Base-by-base conservation (phyloP, 2,113 vertebrate genomes). In the Siniperca chuatsi region DNA sequence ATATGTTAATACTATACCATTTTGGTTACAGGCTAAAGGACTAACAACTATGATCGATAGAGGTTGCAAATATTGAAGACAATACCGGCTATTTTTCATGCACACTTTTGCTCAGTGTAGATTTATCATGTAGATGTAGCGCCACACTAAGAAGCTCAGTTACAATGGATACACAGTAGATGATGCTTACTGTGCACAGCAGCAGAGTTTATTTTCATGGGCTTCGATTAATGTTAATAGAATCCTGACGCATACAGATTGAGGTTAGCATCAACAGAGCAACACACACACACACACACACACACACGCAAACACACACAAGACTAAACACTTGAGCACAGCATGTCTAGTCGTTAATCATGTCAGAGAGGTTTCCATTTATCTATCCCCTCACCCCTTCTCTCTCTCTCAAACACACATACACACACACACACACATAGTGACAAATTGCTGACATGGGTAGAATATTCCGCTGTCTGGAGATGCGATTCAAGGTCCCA, bases 401-500 rank as follows among this genome's bases (percentile, higher is more conserved):
- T n/a, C 60, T 4, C 8, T 61, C 67, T 64, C 62, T 35, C n/a
- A 12, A 2, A 9, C 40, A 25, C 42, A 78, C 40, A 66, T 13
- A n/a, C 25, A 52, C 33, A 40, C 72, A 67, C 60, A 69, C 46
- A 83, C 72, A 78, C 61, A 75, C 35, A 72, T 21, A 15, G 40
- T 62, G 55, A 81, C 78, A 86, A 83, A 84, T 50, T 70, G 87
- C 90, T 91, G 83, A 90, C 82, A 69, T 69, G 21, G 58, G 23
- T 35, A 68, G 23, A 74, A 91, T 82, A 76, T 70, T 65, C 67
- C 68, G 18, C 15, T 64, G 60, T 89, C 78, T 78, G 29, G 81
- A 79, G 81, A 81, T 81, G 73, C 77, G 62, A 72, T 70, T 85
- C 83, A 35, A 9, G 37, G 33, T 71, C 68, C 48, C 75, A 15